phyloP scores from a whole-genome alignment of 2,888 invertebrate species.

The Stenichneumon culpator region DNA sequence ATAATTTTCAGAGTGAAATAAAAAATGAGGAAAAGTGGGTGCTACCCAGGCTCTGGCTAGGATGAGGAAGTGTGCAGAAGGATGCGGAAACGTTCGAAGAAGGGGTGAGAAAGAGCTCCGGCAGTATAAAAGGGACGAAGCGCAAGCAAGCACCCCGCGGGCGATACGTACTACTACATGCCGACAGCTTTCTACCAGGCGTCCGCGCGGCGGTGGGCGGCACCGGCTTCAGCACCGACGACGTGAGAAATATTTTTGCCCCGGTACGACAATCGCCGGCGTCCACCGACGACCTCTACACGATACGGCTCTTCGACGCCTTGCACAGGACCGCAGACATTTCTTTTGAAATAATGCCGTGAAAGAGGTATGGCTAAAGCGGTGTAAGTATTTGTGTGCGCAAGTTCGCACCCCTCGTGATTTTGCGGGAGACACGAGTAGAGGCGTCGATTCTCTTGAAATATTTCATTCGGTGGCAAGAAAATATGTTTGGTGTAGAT shows the following conservation, averaged over 20 bases:
- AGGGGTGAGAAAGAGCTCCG: conserved; percentile 26
- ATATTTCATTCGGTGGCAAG: conserved; percentile 24
- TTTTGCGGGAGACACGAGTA: conserved; percentile 28
- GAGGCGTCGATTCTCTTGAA: conserved; percentile 15
- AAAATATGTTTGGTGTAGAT: neutral
- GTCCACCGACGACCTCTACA: conserved; percentile 44
- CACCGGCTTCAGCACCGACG: conserved; percentile 70
- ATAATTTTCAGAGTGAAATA: conserved; percentile 66
- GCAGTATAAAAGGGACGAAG: conserved; percentile 24
- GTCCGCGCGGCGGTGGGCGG: conserved; percentile 73
- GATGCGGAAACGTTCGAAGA: conserved; percentile 39
- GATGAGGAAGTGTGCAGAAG: conserved; percentile 60
- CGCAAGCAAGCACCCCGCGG: conserved; percentile 35
- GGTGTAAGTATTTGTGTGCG: conserved; percentile 15
- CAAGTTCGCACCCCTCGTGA: conserved; percentile 30
- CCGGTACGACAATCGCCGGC: conserved; percentile 66
- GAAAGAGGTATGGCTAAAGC: conserved; percentile 51
- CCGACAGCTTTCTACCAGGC: conserved; percentile 60
- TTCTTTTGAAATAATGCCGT: conserved; percentile 77
- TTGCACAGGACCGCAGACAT: conserved; percentile 68
- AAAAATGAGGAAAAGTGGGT: conserved; percentile 69
- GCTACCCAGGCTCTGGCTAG: conserved; percentile 53
- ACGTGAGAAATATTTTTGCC: conserved; percentile 84
- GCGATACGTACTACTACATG: conserved; percentile 31
- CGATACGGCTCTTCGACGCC: conserved; percentile 67